Base-by-base conservation (phyloP, 2,888 invertebrate species). In the Thysanoteuthis rhombus region DNA sequence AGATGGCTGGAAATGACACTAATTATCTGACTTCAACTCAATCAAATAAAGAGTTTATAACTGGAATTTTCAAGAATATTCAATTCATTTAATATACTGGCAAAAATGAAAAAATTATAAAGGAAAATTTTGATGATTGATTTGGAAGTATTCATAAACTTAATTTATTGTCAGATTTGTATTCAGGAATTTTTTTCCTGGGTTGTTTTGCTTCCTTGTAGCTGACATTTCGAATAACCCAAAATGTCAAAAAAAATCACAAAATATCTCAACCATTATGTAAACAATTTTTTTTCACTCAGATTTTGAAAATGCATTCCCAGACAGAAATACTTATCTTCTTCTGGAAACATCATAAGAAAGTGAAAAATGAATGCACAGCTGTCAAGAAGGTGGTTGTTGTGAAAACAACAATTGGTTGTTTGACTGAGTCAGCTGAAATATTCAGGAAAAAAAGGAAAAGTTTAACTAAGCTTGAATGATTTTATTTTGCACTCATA, bases 301-400 rank as follows among this genome's bases (percentile, higher is more conserved):
- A 75, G 22, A 25, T 52, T 52, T 25, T 25, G 25, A 52, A 75
- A 75, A 75, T 75, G 32, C 32, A 75, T 75, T 75, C 75, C 75
- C 75, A 75, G 75, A 75, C 75, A 75, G n/a, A 75, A 75, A 75
- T 75, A 75, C 75, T 75, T n/a, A 75, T 75, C n/a, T 75, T n/a
- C 32, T 75, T 32, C n/a, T n/a, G 75, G 12, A 75, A 75, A 75
- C 75, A 75, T 75, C 10, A 32, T 75, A 75, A 32, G 19, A 58
- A 28, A 25, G 25, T 28, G 28, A 28, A 28, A n/a, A n/a, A n/a
- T 58, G 25, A 58, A 25, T 6, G 19, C 5, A 28, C 6, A 28
- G 12, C 25, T n/a, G 12, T 10, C 6, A 75, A 75, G 32, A 75
- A 75, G n/a, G 75, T 75, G n/a, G 75, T 32, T 75, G 16, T 75